Evolutionary conservation across 2,888 invertebrate species (phyloP), one percentile per base, ranked within the genome.

Genomic region (Adela reaumurella): DNA sequence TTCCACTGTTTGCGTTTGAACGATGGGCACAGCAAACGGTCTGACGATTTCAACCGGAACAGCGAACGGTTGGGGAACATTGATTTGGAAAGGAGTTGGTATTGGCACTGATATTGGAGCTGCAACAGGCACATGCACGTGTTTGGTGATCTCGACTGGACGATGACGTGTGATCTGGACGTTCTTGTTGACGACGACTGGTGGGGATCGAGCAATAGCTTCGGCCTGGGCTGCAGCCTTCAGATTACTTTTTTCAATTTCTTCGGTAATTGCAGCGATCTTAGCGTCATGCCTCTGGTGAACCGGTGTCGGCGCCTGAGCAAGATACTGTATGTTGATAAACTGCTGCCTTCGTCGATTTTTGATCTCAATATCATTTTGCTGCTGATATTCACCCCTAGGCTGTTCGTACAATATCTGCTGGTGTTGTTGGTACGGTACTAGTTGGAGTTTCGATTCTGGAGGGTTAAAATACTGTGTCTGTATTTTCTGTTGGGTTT

Each of bases 211-310:
- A 2, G 64, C 58, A 16, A 65, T 59, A 17, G 61, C 61, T 51
- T 65, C 64, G 17, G 63, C 63, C 51, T 60, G 62, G 14, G 62
- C 59, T 10, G 61, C 50, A 35, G 63, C 61, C 5, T 64, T 67
- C 53, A 67, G 66, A 48, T 64, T 66, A 35, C 61, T 62, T 42
- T 63, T 54, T 18, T 62, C 62, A 48, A 57, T 56, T 16, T 55
- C 56, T 8, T 54, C 54, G 16, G 57, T 46, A 17, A 67, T 54
- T 58, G 58, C 20, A 61, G 60, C 8, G 24, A 8, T 24, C 5
- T 24, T 24, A 4, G 4, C 24, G 24, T 24, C 24, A 6, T 24
- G 8, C n/a, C n/a, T 24, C 24, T 24, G 24, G 24, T 6, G 24
- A 24, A 24, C 8, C 24, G 4, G 24, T 24, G 24, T 24, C 5